Base-by-base conservation (phyloP, 2,888 invertebrate genomes). In the Volucella inflata region DNA sequence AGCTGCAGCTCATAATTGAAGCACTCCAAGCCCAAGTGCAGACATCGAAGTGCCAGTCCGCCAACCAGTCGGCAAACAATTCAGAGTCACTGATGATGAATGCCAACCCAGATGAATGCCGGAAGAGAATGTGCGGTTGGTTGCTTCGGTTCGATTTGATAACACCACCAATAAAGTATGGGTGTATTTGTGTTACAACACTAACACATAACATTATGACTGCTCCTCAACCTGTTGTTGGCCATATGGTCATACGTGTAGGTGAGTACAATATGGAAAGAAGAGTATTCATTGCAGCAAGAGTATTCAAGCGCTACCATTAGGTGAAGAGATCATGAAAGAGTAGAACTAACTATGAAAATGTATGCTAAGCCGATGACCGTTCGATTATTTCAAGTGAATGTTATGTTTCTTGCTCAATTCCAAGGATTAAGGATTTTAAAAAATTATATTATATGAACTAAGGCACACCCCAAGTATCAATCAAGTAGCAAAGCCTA, bases 281-380 rank as follows among this genome's bases (percentile, higher is more conserved):
- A 40, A 50, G 30, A 70, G 62, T 46, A 17, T 38, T 53, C 17
- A 2, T n/a, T 16, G 21, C 44, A 12, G 14, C 40, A 65, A 72
- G 83, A 78, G 83, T 48, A 67, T 11, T 55, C 46, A 2, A 44
- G 8, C 2, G 38, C 9, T 30, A 30, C 1, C 40, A 40, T 9
- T 2, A 21, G 6, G 10, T 21, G 42, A 84, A 84, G 74, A 79
- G 83, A 70, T 70, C 46, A 38, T 11, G 14, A 72, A 62, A 84
- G 84, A 84, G 79, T 42, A 10, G 17, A 53, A 42, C 59, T 42
- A 46, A 62, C 51, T 48, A 48, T 30, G 55, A 17, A 89, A 91
- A 92, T 91, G 90, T 92, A 90, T 91, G 91, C 90, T 92, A 91
- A 91, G 92, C 91, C 91, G 90, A 90, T 92, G 92, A 92, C 92